Evolutionary conservation across 2,797 vertebrate species (phyloP), one percentile per base, ranked within the genome.

Genomic region (Spinibarbus caldwelli): DNA sequence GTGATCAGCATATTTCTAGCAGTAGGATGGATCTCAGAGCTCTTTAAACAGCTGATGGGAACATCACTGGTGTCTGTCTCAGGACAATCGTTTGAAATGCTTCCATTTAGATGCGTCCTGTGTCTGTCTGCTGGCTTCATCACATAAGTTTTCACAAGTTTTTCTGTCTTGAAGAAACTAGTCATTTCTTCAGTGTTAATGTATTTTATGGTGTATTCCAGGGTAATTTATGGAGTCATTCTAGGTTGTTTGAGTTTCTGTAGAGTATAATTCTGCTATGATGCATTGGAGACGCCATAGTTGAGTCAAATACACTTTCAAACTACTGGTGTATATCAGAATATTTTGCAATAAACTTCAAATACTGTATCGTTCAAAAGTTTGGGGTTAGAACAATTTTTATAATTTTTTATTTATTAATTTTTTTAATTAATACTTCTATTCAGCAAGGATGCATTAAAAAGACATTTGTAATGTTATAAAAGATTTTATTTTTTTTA

Each of bases 1-100:
- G 64, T 85, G 49, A 85, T 85, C 83, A 85, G 83, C 76, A 79
- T 71, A 85, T 85, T 85, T 79, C 38, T 34, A 70, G 83, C 72
- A 66, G 82, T 23, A 76, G 43, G 62, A 41, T 3, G 19, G 19
- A 34, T 52, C 72, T 75, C 72, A 4, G 29, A 52, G 45, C 72
- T 75, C 45, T 76, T 77, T 66, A 23, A 67, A 67, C 82, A 83
- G 72, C 31, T n/a, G 19, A 45, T 49, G 36, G 49, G 72, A 52
- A 83, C 70, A 76, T 72, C 41, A 38, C 38, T 66, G 14, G 34
- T 5, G 19, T 83, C 62, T 64, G 72, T 71, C 26, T 78, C 64
- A 31, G 41, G 15, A 38, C 75, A 29, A 70, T 41, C 23, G 19
- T 84, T 41, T 57, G 64, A 78, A 66, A 70, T 31, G 49, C 72